Evolutionary conservation across 2,888 invertebrate species (phyloP).

Genomic region (Coremacera marginata): DNA sequence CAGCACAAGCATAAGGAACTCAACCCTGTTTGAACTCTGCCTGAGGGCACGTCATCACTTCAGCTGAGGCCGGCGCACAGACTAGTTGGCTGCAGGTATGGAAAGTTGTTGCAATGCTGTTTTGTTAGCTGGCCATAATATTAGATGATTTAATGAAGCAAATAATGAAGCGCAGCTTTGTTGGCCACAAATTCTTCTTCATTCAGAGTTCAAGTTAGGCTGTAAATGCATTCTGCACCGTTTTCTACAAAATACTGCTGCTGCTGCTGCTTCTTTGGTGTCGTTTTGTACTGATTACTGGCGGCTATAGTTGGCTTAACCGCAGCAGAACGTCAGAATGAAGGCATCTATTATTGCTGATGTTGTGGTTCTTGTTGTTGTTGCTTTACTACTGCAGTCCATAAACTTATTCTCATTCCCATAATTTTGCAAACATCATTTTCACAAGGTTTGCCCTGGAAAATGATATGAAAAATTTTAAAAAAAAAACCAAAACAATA

Average conservation of each 20-base stretch:
- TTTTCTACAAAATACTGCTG: background rate
- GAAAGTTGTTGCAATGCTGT: background rate
- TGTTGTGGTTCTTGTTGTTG: background rate
- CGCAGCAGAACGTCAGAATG: background rate
- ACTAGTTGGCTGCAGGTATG: slow-evolving; percentile 7
- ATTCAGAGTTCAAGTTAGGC: background rate
- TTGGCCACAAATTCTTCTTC: background rate
- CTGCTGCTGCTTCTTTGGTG: background rate
- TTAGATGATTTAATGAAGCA: slow-evolving; percentile 19
- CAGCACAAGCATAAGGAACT: too few relatives aligned
- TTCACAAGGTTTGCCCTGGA: background rate
- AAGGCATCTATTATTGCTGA: background rate
- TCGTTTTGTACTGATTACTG: slow-evolving; percentile 5
- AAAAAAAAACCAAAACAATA: too few relatives aligned
- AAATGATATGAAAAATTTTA: background rate
- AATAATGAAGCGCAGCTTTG: background rate
- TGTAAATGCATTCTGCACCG: background rate
- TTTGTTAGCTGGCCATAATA: background rate
- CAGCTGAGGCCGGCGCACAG: background rate
- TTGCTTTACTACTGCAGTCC: background rate
- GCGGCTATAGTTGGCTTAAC: background rate
- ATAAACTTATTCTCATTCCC: slow-evolving; percentile 19
- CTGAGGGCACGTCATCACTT: background rate
- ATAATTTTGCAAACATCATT: slow-evolving; percentile 16
- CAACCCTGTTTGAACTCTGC: background rate